A percentile compares a stretch with the other conserved stretches of the same genome.
These are phyloP conservation scores for Equus przewalskii DNA, from an alignment of 2,113 vertebrate genomes.

Conservation along the genomic window DNA sequence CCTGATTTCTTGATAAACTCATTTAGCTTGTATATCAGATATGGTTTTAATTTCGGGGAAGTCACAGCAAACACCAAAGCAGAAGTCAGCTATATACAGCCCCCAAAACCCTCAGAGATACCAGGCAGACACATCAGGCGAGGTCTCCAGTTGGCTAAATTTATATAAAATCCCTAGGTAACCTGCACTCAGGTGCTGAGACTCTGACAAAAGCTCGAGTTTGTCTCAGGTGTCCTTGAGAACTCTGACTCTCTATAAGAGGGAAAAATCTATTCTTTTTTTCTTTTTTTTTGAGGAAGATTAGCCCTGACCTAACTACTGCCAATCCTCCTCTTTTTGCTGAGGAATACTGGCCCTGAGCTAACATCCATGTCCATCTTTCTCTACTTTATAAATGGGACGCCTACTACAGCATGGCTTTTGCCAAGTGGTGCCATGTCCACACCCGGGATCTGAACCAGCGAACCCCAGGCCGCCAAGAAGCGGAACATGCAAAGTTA, in stretches of 20 bases:
- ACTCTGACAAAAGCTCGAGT: not conserved
- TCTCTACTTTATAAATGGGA: too few species aligned
- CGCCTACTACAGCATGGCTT: too few species aligned
- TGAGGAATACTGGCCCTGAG: too few species aligned
- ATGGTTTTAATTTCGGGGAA: not conserved
- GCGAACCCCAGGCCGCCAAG: too few species aligned
- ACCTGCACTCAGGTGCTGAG: not conserved
- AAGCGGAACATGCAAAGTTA: too few species aligned
- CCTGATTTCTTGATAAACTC: not conserved
- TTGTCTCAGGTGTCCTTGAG: not conserved
- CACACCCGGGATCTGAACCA: too few species aligned
- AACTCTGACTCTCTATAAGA: not conserved
- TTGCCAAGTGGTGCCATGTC: too few species aligned
- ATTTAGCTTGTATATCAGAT: not conserved
- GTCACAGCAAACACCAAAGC: slow-evolving; percentile 8
- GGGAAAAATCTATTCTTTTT: not conserved
- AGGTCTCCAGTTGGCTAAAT: not conserved
- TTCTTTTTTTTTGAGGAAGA: too few species aligned
- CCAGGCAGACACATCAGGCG: not conserved
- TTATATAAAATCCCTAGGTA: not conserved
- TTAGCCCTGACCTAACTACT: too few species aligned
- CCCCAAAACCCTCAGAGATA: not conserved
- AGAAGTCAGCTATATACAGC: not conserved
- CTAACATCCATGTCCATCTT: too few species aligned
- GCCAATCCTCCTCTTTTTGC: too few species aligned